phyloP scores from a whole-genome alignment of 2,888 invertebrate species.

The Synergus itoensis region DNA sequence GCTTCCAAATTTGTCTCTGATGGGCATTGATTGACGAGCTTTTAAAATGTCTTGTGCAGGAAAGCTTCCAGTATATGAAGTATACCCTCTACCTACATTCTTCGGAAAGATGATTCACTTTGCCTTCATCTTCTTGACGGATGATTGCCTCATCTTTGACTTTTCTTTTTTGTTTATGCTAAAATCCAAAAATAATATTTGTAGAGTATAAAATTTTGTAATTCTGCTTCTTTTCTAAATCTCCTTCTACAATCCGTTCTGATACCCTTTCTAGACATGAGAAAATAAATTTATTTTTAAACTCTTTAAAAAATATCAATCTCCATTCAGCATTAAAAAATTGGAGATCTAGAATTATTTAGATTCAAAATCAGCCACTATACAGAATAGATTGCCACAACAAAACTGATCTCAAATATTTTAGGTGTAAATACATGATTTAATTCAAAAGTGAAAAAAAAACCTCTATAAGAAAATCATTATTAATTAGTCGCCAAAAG shows the following conservation, averaged over 20 bases:
- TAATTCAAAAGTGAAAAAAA: neutral
- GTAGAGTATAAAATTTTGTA: constrained; percentile 5
- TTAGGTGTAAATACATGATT: neutral
- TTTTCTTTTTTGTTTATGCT: constrained; percentile 9
- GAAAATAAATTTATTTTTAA: neutral
- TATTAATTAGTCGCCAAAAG: constrained; percentile 7
- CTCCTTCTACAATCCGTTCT: neutral
- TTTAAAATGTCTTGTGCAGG: constrained; percentile 28
- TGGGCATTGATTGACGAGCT: constrained; percentile 41
- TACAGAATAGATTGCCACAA: neutral
- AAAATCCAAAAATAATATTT: constrained; percentile 27
- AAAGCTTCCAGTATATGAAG: neutral
- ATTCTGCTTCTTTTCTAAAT: neutral
- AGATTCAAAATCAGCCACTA: no score
- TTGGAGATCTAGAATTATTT: no score
- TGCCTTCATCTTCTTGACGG: neutral
- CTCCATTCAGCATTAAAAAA: neutral
- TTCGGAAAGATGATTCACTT: constrained; percentile 15
- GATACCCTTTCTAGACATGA: neutral
- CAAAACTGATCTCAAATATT: neutral
- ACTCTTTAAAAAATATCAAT: neutral
- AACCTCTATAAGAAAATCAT: neutral
- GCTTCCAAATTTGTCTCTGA: constrained; percentile 19
- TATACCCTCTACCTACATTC: neutral
- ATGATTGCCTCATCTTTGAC: constrained; percentile 14